These are phyloP conservation scores for Eubasilissa regina DNA, from an alignment of 1,140 invertebrate genomes.

Conservation along the genomic window DNA sequence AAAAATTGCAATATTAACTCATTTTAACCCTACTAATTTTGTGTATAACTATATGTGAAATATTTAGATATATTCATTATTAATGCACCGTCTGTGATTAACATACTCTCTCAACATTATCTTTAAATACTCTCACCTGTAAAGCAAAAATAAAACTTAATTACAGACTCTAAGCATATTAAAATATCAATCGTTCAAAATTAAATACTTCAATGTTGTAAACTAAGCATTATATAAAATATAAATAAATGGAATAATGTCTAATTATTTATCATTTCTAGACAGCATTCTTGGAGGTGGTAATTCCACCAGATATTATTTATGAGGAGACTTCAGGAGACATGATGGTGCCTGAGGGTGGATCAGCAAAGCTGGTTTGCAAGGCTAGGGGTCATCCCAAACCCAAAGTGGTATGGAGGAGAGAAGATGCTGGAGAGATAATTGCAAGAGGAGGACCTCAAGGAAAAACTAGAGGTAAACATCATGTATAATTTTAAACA, in stretches of 20 bases:
- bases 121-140: too few species aligned
- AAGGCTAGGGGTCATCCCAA: slow-evolving; percentile 88
- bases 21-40: too few species aligned
- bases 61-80: too few species aligned
- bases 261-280: slow-evolving; percentile 63
- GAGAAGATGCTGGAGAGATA: slow-evolving; percentile 89
- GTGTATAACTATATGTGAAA: too few species aligned
- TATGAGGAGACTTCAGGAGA: slow-evolving; percentile 91
- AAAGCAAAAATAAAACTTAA: too few species aligned
- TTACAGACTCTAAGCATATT: too few species aligned
- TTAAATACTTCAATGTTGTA: too few species aligned
- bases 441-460: slow-evolving; percentile 80
- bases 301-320: slow-evolving; percentile 92
- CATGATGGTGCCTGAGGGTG: slow-evolving; percentile 92
- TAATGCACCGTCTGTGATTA: too few species aligned
- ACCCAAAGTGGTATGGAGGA: slow-evolving; percentile 88
- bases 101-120: too few species aligned
- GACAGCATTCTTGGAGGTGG: slow-evolving; percentile 89
- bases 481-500: background rate
- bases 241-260: background rate
- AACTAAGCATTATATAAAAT: too few species aligned
- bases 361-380: slow-evolving; percentile 89
- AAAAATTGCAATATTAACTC: too few species aligned
- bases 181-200: too few species aligned
- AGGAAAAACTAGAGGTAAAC: slow-evolving; percentile 80